phyloP scores from a whole-genome alignment of 2,797 vertebrate species.

The Crenuchus spilurus region DNA sequence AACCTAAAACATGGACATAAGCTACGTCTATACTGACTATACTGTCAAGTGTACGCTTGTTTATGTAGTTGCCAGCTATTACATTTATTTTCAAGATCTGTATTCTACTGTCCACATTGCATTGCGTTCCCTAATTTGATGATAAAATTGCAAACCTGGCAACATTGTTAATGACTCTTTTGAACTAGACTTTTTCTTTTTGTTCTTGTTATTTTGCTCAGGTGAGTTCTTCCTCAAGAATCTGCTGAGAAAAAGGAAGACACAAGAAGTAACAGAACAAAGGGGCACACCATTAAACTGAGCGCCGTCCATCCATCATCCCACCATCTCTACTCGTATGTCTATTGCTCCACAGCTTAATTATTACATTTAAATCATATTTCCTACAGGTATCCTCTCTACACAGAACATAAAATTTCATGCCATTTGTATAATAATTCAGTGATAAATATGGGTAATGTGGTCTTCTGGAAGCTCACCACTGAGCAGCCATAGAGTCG shows the following conservation, averaged over 20 bases:
- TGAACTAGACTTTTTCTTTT: neutral
- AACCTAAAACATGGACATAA: no score
- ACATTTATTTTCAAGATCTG: no score
- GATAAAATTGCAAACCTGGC: neutral
- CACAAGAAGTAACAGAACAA: conserved; percentile 70
- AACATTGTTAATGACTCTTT: neutral
- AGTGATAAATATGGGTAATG: neutral
- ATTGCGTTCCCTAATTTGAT: no score
- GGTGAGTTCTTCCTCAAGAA: conserved; percentile 99
- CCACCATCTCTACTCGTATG: neutral
- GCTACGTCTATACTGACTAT: no score
- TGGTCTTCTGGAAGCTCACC: neutral
- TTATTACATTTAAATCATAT: no score
- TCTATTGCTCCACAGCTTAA: no score
- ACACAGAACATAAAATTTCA: no score
- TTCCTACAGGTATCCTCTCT: neutral
- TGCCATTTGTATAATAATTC: neutral
- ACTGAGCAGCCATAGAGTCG: no score
- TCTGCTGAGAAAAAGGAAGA: conserved; percentile 86
- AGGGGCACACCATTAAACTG: neutral
- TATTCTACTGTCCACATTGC: no score
- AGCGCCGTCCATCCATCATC: no score
- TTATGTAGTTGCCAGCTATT: no score
- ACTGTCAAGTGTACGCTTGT: no score
- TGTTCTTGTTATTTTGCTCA: conserved; percentile 58